Evolutionary conservation across 2,888 invertebrate species (phyloP), one percentile per base, ranked within the genome.

Genomic region (Pyrgus malvae): DNA sequence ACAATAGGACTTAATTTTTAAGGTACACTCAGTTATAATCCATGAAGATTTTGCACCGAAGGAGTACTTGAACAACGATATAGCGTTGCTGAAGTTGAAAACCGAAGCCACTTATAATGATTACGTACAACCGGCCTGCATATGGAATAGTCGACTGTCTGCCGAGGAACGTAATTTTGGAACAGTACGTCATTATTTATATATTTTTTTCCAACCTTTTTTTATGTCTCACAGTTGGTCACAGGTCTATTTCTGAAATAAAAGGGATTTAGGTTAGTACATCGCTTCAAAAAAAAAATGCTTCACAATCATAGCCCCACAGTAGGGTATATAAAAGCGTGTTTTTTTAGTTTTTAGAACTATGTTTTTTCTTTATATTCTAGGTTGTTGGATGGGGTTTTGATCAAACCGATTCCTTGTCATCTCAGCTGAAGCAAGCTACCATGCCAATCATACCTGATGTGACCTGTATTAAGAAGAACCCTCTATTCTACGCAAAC

Each of bases 371-470:
- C n/a, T 0, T 1, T 11, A n/a, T 4, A 1, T 23, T 23, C n/a
- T 12, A 81, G 82, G 77, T 85, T 0, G 74, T 74, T 0, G 83
- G 81, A 2, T 83, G 83, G 81, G 83, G 83, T 2, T 74, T 80
- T 11, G 72, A 78, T 27, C 69, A 76, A 44, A 64, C 66, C 0
- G 72, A 79, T 14, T 19, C 37, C 0, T 48, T 78, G 3, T 61
- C 76, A 1, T 41, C 62, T 1, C 67, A 73, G 41, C 61, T 81
- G 7, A 55, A 35, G 3, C 70, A 75, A 56, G 72, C 71, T 0
- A 65, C 55, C 0, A 68, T 84, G 54, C 82, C 81, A 0, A 70
- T 74, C 33, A 59, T 78, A 7, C 66, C 73, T 7, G 71, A 77
- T 2, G 50, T 62, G 0, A 64, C 60, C 0, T 83, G 83, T 46